Conservation (phyloP, 2,888 invertebrate species). For the Eumacrocentrus americanus region DNA sequence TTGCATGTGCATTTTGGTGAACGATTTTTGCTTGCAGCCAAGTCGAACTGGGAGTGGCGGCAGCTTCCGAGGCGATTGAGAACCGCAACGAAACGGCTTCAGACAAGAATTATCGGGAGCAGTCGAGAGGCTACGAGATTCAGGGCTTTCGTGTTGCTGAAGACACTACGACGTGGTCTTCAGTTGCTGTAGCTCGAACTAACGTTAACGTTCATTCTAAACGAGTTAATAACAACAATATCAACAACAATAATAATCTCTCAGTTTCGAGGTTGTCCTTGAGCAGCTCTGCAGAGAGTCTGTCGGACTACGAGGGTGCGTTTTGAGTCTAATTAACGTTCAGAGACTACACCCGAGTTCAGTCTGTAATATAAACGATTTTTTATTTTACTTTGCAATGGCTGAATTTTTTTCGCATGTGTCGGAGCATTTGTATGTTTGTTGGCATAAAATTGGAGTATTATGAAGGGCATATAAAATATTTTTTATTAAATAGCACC, state of each 20-base stretch:
- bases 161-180: conserved; percentile 54
- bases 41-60: conserved; percentile 41
- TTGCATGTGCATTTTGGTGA: not conserved
- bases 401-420: no score
- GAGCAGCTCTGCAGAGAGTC: conserved; percentile 64
- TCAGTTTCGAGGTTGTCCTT: conserved; percentile 44
- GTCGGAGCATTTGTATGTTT: no score
- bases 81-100: conserved; percentile 39
- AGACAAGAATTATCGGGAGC: conserved; percentile 27
- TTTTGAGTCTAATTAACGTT: not conserved
- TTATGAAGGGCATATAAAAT: no score
- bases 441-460: no score
- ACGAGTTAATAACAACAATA: conserved; percentile 27
- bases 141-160: conserved; percentile 51
- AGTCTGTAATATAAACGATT: no score
- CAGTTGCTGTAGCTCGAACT: conserved; percentile 49
- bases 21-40: conserved; percentile 28
- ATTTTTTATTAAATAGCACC: no score
- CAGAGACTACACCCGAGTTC: no score
- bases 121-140: conserved; percentile 30
- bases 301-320: conserved; percentile 65
- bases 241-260: conserved; percentile 45
- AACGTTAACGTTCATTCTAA: conserved; percentile 42
- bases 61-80: conserved; percentile 43
- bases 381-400: no score